These are phyloP conservation scores for Jordanella pulchra DNA, from an alignment of 2,797 vertebrate genomes.

Conservation along the genomic window DNA sequence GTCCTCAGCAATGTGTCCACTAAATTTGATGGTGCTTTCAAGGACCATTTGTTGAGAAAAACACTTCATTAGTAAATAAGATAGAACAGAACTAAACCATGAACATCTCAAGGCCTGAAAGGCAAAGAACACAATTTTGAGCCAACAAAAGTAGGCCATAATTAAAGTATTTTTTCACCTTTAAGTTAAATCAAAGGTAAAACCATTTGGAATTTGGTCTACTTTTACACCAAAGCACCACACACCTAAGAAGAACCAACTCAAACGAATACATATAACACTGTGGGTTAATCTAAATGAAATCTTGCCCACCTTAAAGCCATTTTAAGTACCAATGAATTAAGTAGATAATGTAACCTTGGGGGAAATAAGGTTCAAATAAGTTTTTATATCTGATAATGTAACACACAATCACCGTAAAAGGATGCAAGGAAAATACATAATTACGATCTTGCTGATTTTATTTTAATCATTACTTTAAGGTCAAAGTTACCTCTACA, in stretches of 20 bases:
- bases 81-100: not conserved
- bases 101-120: not conserved
- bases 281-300: conserved; percentile 74
- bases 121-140: no score
- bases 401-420: conserved; percentile 56
- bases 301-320: conserved; percentile 69
- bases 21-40: not conserved
- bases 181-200: not conserved
- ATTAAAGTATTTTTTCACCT: not conserved
- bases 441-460: conserved; percentile 55
- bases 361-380: conserved; percentile 48
- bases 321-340: conserved; percentile 40
- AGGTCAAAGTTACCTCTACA: conserved; percentile 30
- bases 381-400: conserved; percentile 64
- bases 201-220: conserved; percentile 8
- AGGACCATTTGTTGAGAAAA: not conserved
- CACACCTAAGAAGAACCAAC: conserved; percentile 5
- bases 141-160: not conserved
- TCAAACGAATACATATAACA: conserved; percentile 43
- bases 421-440: conserved; percentile 38
- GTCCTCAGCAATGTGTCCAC: not conserved
- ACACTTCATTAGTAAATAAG: not conserved
- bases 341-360: conserved; percentile 46
- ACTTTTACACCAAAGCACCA: conserved; percentile 21
- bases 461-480: conserved; percentile 46